Conservation (phyloP, 2,797 vertebrate genomes). For the Tolypeutes matacus region DNA sequence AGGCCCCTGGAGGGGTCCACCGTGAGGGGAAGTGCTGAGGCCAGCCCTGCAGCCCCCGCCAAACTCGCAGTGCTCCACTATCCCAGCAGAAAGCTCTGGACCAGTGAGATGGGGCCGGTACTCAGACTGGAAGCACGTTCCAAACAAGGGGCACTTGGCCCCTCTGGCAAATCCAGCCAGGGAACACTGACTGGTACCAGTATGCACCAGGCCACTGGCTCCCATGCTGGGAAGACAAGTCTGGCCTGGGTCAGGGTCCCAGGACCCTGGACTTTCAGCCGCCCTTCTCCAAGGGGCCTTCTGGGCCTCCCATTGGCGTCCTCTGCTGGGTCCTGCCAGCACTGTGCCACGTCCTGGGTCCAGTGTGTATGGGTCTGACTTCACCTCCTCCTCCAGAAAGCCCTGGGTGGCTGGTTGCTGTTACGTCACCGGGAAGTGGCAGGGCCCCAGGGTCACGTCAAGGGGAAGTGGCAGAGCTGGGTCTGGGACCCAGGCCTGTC, state of each 20-base stretch:
- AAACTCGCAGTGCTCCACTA: rapidly evolving
- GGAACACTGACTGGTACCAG: too few relatives aligned
- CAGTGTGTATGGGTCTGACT: not conserved
- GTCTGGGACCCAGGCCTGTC: not conserved
- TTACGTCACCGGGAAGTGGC: not conserved
- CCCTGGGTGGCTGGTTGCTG: not conserved
- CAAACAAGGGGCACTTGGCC: not conserved
- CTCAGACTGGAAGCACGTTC: not conserved
- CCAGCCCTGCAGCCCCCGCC: not conserved
- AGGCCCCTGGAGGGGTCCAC: not conserved
- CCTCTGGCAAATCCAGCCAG: not conserved
- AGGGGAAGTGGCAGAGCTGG: not conserved
- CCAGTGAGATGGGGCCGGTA: not conserved
- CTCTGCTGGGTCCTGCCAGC: not conserved
- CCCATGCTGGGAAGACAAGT: not conserved
- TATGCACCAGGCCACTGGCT: not conserved
- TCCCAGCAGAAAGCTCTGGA: not conserved
- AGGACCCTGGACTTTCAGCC: not conserved
- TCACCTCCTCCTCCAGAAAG: not conserved
- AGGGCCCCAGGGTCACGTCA: not conserved
- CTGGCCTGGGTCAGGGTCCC: not conserved
- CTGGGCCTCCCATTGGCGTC: not conserved
- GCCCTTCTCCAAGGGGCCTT: not conserved
- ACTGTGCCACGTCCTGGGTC: not conserved
- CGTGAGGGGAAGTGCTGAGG: rapidly evolving